Percentiles rank a stretch among this genome's conserved stretches.
phyloP scores from a whole-genome alignment of 1,140 invertebrate species.

The Adoxophyes honmai region DNA sequence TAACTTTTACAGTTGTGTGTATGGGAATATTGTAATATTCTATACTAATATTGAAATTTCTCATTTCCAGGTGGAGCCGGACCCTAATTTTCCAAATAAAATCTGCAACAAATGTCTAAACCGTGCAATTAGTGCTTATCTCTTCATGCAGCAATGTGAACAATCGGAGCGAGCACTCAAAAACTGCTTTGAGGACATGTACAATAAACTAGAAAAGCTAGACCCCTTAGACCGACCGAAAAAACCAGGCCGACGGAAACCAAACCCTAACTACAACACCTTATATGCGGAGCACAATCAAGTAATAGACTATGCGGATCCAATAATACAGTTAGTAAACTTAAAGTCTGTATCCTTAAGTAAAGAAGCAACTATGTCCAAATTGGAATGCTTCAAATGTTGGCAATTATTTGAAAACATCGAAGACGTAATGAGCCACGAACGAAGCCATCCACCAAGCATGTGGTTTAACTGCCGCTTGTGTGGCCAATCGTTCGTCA shows the following conservation, averaged over 20 bases:
- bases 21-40: no score
- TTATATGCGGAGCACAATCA: constrained; percentile 47
- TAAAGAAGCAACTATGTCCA: constrained; percentile 28
- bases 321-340: constrained; percentile 55
- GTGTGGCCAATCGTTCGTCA: constrained; percentile 63
- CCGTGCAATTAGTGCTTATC: constrained; percentile 43
- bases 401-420: constrained; percentile 51
- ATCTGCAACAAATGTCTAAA: constrained; percentile 58
- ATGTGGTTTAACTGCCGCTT: constrained; percentile 63
- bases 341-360: constrained; percentile 27
- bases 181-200: constrained; percentile 62
- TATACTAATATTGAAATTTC: constrained; percentile 2
- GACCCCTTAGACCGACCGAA: constrained; percentile 52
- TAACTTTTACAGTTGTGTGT: no score
- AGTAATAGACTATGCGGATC: constrained; percentile 62
- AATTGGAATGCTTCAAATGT: constrained; percentile 59
- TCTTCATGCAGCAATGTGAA: constrained; percentile 65
- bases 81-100: constrained; percentile 55
- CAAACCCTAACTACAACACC: constrained; percentile 49
- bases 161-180: constrained; percentile 49
- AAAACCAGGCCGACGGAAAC: constrained; percentile 55
- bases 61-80: constrained; percentile 46
- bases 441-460: constrained; percentile 52
- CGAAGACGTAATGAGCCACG: constrained; percentile 51
- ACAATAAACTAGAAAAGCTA: constrained; percentile 55